Base-by-base conservation (phyloP, 2,888 invertebrate genomes). In the Ptilodon capucinus region DNA sequence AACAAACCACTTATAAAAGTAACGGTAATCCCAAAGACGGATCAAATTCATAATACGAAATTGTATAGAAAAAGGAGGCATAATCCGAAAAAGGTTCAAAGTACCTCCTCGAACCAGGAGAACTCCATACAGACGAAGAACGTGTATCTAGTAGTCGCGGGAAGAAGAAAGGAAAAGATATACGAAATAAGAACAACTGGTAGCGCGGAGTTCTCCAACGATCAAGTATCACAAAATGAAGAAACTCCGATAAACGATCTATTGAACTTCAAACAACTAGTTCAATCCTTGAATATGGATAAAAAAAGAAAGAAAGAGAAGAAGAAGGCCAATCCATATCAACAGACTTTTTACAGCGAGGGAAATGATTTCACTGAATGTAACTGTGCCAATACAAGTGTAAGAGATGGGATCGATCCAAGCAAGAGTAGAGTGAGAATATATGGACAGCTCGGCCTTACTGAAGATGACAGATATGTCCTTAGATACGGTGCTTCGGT, bases 401-500 rank as follows among this genome's bases (percentile, higher is more conserved):
- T 25, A 1, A 19, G 25, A 16, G 14, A 34, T n/a, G 41, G 21
- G 1, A 18, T 44, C 4, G 7, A 47, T 0, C 14, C 41, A 2
- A 59, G 53, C 2, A 76, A 61, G 53, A 84, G 78, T 54, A 74
- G 74, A 18, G 72, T 88, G 0, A 74, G 69, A 42, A 81, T 90
- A 44, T 70, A 74, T 21, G 88, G 90, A 7, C 76, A 71, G 39
- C 57, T 90, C 11, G 90, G 87, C 0, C 54, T 83, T 2, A 78
- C 71, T 23, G 66, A 78, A 28, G 72, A 85, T 38, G 82, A 87
- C 40, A 73, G 74, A 57, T 88, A 83, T 47, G 68, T 86, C 1
- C 51, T 89, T 21, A 79, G 76, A 51, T 90, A 82, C 62, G 76
- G 78, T 38, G 86, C 88, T 30, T 81, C 82, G 5, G 63, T 88